Evolutionary conservation across 1,140 invertebrate species (phyloP), one percentile per base, ranked within the genome.

Genomic region (Drosophila tropicalis): DNA sequence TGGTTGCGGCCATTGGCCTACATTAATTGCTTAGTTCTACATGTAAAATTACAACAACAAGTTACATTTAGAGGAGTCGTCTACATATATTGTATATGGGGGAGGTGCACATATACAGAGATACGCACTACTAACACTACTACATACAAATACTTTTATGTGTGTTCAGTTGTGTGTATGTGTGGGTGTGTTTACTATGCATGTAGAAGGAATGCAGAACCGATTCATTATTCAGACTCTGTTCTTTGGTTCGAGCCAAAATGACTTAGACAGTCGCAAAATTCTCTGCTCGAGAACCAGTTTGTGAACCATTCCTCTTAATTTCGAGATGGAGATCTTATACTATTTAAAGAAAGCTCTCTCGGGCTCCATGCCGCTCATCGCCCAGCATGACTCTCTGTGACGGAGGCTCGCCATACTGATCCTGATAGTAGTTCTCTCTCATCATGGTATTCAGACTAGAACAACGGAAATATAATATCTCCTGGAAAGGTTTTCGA

Each of bases 371-470:
- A 40, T 92, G 91, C 3, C 91, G 62, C 68, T 92, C 91, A 29
- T 91, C 90, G 55, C 91, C 91, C 19, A 92, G 70, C 79, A 92
- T 91, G 32, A 92, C 91, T 7, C 91, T 79, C 71, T 92, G 91
- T n/a, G 91, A 92, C 0, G 91, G 90, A 44, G 96, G 96, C 83
- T 96, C 96, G 7, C 97, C 97, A 82, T 97, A 98, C 90, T 98
- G 97, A 78, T 96, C 97, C 79, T 98, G 96, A 81, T 98, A 98
- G 89, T 97, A 98, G 80, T 98, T 97, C 82, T 98, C 96, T 4
- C 97, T 93, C 96, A 98, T 97, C 94, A 97, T 97, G 76, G 96
- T 95, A 90, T 98, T 97, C 51, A 98, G 93, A 62, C 97, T 97
- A 41, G 96, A 95, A 92, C 97, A 98, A 19, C 96, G 94, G 91